Evolutionary conservation across 2,888 invertebrate genomes (phyloP).

Genomic region (Pseudanteris insignis): DNA sequence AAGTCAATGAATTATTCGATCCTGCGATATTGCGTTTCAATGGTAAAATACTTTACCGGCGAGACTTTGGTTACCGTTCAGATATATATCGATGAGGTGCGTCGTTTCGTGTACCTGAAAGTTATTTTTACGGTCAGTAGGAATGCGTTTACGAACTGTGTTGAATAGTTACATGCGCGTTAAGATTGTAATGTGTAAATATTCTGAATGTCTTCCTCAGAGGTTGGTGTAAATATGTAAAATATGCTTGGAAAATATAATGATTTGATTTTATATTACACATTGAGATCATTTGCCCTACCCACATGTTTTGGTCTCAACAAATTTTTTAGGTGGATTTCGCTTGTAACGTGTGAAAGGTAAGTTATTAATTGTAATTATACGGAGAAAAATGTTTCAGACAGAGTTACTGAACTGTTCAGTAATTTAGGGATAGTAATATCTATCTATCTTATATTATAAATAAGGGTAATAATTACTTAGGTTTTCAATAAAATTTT

Average conservation of each 20-base stretch:
- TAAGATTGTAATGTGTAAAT: constrained; percentile 31
- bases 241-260: constrained; percentile 31
- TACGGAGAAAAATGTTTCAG: too few species aligned
- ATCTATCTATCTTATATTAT: too few species aligned
- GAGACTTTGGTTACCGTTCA: constrained; percentile 13
- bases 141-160: constrained; percentile 19
- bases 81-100: constrained; percentile 13
- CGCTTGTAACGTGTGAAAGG: too few species aligned
- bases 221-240: constrained; percentile 35
- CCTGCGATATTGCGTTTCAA: constrained; percentile 3
- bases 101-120: constrained; percentile 34
- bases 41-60: constrained; percentile 20
- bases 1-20: constrained; percentile 12
- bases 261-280: constrained; percentile 33
- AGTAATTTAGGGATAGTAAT: too few species aligned
- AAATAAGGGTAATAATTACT: too few species aligned
- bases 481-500: too few species aligned
- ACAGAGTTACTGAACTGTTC: too few species aligned
- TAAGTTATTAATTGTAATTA: too few species aligned
- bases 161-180: constrained; percentile 12
- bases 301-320: too few species aligned
- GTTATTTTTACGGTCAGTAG: constrained; percentile 29
- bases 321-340: too few species aligned
- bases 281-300: too few species aligned
- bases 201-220: constrained; percentile 35